phyloP scores from a whole-genome alignment of 23 tunicate species.

The Clavelina lepadiformis region DNA sequence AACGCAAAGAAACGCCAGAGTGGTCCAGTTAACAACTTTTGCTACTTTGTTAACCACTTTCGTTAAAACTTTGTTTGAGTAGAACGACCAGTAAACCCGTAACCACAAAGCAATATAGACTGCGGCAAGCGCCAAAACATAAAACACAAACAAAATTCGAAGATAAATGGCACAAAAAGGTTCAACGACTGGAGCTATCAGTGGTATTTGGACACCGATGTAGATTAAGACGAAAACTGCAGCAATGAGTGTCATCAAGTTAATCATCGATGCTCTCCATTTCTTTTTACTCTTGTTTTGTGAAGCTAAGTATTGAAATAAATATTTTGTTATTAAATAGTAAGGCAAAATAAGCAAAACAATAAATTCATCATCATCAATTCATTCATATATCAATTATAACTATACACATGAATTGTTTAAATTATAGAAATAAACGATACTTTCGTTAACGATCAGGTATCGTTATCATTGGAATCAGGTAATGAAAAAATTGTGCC shows the following conservation, averaged over 20 bases:
- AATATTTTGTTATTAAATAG: no score
- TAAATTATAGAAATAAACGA: no score
- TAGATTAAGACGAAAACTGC: constrained; percentile 9
- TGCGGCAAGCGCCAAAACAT: constrained; percentile 3
- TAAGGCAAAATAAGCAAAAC: no score
- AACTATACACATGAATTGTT: no score
- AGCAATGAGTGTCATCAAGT: constrained; percentile 4
- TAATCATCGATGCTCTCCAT: constrained; percentile 4
- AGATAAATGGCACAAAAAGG: constrained; percentile 20
- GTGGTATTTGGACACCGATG: constrained; percentile 15
- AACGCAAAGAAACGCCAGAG: constrained; percentile 9
- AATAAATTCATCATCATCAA: no score
- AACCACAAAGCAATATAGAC: constrained; percentile 30
- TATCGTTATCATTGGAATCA: no score
- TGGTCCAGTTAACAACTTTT: not conserved
- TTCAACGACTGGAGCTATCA: constrained; percentile 2
- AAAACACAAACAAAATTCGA: constrained; percentile 13
- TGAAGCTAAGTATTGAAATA: no score
- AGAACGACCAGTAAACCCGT: constrained; percentile 24
- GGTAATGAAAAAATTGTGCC: no score
- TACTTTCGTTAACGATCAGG: no score
- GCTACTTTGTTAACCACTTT: not conserved
- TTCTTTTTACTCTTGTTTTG: not conserved
- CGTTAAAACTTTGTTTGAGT: constrained; percentile 10
- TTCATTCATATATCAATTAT: no score